Percentiles rank a stretch among this genome's conserved stretches.
These are phyloP conservation scores for Phaetusa simplex DNA, from an alignment of 2,113 vertebrate genomes.

Conservation along the genomic window DNA sequence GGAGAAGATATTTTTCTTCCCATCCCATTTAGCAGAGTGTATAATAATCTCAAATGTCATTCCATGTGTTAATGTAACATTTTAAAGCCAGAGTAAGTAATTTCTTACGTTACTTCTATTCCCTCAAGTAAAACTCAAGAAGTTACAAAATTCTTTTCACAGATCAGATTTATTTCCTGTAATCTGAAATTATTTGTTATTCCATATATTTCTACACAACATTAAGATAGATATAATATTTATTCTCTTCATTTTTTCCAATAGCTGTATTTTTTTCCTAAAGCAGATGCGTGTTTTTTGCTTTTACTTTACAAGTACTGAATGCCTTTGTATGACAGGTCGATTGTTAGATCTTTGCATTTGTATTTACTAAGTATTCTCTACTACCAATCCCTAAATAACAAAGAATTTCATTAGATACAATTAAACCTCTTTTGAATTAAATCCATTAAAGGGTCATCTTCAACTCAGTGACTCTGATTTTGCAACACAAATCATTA, in stretches of 20 bases:
- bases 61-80: not conserved
- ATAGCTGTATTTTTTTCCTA: not conserved
- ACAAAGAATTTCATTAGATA: not conserved
- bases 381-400: not conserved
- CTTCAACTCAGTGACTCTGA: not conserved
- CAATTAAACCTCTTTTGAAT: not conserved
- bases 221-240: not conserved
- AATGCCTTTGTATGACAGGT: not conserved
- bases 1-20: not conserved
- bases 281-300: not conserved
- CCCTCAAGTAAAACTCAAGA: not conserved
- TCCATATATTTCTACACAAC: not conserved
- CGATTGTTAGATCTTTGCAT: not conserved
- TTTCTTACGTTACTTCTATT: not conserved
- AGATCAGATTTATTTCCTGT: not conserved
- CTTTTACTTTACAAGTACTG: not conserved
- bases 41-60: not conserved
- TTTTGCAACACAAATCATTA: constrained; percentile 8
- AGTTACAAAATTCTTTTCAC: not conserved
- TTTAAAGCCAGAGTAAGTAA: not conserved
- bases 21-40: not conserved
- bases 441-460: not conserved
- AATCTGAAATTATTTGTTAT: not conserved
- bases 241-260: not conserved
- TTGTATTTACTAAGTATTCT: not conserved